phyloP scores from a whole-genome alignment of 2,888 invertebrate genomes.

The Operophtera brumata region DNA sequence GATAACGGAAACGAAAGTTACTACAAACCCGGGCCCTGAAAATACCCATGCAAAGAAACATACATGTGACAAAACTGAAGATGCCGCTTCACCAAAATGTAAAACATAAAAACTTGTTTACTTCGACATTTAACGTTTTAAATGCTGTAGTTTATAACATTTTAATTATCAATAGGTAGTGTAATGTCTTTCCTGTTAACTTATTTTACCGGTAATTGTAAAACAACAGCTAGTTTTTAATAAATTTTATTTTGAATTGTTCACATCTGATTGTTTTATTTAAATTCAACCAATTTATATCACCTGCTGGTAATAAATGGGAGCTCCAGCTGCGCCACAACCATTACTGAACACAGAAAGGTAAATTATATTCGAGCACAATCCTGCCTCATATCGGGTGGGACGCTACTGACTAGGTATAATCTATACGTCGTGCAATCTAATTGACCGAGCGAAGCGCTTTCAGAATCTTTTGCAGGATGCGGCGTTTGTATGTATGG shows the following conservation, averaged over 20 bases:
- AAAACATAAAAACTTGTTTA: background rate
- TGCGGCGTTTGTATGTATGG: no score
- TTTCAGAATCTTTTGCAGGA: no score
- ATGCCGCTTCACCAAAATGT: background rate
- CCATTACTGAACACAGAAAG: conserved; percentile 4
- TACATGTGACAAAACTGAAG: background rate
- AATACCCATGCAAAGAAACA: background rate
- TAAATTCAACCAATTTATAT: conserved; percentile 7
- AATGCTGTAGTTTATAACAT: background rate
- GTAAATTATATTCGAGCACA: no score
- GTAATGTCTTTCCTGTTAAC: background rate
- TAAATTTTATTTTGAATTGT: background rate
- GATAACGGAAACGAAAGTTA: conserved; percentile 4
- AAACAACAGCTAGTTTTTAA: background rate
- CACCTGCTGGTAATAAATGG: conserved; percentile 9
- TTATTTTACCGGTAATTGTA: background rate
- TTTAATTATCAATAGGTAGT: background rate
- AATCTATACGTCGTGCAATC: no score
- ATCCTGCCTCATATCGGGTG: no score
- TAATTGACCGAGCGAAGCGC: no score
- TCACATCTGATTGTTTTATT: conserved; percentile 9
- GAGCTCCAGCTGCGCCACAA: conserved; percentile 5
- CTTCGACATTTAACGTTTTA: no score
- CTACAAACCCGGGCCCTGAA: background rate
- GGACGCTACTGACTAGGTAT: no score